Base-by-base conservation (phyloP, 2,797 vertebrate genomes). In the Aulostomus chinensis region DNA sequence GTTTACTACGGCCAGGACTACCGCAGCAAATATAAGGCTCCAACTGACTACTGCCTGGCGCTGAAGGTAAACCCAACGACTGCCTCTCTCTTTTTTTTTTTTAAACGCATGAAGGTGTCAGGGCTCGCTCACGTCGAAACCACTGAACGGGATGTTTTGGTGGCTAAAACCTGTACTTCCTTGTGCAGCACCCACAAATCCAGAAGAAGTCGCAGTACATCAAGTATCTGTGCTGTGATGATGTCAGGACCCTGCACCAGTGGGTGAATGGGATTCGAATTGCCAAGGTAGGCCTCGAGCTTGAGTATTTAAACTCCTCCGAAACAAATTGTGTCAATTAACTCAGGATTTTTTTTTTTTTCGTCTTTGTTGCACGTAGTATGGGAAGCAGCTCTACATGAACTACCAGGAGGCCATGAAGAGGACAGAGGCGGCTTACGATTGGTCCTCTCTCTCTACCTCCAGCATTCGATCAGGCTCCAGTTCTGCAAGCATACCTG, bases 151-250 rank as follows among this genome's bases (percentile, higher is more conserved):
- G 22, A 24, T 24, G 4, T 24, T 4, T 24, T 24, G 22, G 4
- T 24, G 22, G 22, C 7, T 28, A 17, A 30, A 3, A 2, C 2
- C 5, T 51, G 14, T 37, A 6, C 15, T 67, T 73, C 2, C 55
- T 34, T 42, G 39, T 38, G 7, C 69, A 99, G 97, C 96, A 99
- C 68, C 96, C 97, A 34, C 97, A 99, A 79, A 99, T 99, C 77
- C 97, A 99, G 85, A 99, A 99, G 87, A 99, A 99, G 73, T 99
- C 97, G 0, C 96, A 99, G 73, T 99, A 99, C 80, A 99, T 99
- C 70, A 98, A 97, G 66, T 99, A 99, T 45, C 90, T 99, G 67
- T 98, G 96, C 79, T 99, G 97, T 39, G 97, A 99, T 62, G 97
- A 99, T 29, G 91, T 96, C 59, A 90, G 97, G 80, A 97, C 94